Percentiles rank a stretch among this genome's conserved stretches.
Conservation (phyloP, 2,888 invertebrate genomes). For the Plemyria rubiginata region DNA sequence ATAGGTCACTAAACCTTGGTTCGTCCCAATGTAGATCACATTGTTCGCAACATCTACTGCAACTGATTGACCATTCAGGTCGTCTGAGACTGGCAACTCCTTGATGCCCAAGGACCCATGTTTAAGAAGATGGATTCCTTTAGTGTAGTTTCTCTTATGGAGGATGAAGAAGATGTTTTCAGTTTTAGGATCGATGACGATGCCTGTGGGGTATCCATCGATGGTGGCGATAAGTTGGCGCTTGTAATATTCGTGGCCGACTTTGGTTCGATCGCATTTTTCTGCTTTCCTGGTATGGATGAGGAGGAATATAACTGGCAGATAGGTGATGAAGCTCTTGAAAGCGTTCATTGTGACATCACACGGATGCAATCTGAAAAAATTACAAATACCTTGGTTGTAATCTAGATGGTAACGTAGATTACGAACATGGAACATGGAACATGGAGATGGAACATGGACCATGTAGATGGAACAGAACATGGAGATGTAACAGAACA, state of each 20-base stretch:
- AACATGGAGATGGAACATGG: too few species aligned
- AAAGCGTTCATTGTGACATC: constrained; percentile 58
- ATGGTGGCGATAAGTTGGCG: constrained; percentile 72
- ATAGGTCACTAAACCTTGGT: constrained; percentile 72
- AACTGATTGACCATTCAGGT: constrained; percentile 71
- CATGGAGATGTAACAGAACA: too few species aligned
- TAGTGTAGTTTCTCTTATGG: constrained; percentile 75
- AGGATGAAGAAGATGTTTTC: constrained; percentile 76
- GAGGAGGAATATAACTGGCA: constrained; percentile 45
- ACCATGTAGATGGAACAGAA: too few species aligned
- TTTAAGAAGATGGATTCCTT: constrained; percentile 71
- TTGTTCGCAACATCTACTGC: constrained; percentile 63
- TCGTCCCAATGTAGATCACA: constrained; percentile 72
- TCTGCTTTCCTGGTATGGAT: constrained; percentile 60
- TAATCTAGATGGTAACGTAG: background rate
- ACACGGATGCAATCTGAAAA: constrained; percentile 43
- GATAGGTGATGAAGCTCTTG: constrained; percentile 41
- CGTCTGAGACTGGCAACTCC: constrained; percentile 69
- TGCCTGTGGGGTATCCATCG: constrained; percentile 74
- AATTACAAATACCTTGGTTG: background rate
- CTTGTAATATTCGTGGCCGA: constrained; percentile 72
- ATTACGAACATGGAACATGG: too few species aligned
- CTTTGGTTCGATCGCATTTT: constrained; percentile 73
- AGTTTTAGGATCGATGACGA: constrained; percentile 69
- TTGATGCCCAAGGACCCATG: constrained; percentile 74